A percentile compares a stretch with the other conserved stretches of the same genome.
phyloP scores from a whole-genome alignment of 2,888 invertebrate genomes.

The Clepsis dumicolana region DNA sequence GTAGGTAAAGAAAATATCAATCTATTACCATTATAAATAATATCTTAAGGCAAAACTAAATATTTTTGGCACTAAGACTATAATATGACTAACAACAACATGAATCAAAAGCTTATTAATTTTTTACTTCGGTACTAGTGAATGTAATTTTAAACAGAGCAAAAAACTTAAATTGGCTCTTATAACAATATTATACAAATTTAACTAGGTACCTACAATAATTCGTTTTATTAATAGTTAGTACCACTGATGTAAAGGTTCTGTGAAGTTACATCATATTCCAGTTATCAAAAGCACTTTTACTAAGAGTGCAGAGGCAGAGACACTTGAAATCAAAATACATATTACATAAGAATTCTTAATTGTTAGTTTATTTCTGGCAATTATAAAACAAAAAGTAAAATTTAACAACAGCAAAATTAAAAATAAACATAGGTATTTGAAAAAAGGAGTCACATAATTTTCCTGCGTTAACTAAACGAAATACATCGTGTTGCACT shows the following conservation, averaged over 20 bases:
- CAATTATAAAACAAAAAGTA: background rate
- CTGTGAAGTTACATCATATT: slow-evolving; percentile 30
- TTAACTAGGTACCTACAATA: background rate
- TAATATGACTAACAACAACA: too few relatives aligned
- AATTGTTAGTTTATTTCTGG: background rate
- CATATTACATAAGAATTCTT: background rate
- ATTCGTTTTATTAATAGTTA: slow-evolving; percentile 4
- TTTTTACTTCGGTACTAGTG: too few relatives aligned
- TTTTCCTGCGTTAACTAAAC: background rate
- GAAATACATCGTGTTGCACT: background rate
- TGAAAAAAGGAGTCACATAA: too few relatives aligned
- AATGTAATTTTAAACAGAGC: too few relatives aligned
- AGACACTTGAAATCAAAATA: background rate
- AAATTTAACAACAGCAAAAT: background rate
- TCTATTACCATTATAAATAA: too few relatives aligned
- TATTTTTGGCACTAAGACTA: too few relatives aligned
- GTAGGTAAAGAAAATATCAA: too few relatives aligned
- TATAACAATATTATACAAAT: background rate
- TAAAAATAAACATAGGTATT: background rate
- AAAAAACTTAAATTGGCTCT: too few relatives aligned
- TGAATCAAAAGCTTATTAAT: too few relatives aligned
- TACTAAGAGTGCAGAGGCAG: background rate
- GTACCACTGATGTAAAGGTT: slow-evolving; percentile 13
- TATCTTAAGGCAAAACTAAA: too few relatives aligned
- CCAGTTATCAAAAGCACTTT: slow-evolving; percentile 18